Conservation (phyloP, 2,888 invertebrate species). For the Orthosia incerta region DNA sequence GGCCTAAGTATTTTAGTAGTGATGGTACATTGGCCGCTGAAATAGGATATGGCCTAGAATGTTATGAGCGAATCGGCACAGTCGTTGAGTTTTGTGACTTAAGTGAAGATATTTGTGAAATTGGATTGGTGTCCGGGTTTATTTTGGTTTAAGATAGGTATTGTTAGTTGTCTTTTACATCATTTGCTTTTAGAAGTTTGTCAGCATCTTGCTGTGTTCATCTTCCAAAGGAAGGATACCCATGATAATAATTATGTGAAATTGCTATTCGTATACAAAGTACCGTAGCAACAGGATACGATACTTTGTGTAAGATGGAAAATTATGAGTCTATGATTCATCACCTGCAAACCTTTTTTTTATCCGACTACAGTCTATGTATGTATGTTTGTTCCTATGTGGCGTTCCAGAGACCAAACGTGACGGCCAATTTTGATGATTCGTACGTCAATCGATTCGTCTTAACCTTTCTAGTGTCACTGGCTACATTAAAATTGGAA, state of each 20-base stretch:
- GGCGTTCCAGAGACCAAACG: no score
- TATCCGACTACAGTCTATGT: no score
- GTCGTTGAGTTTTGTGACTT: conserved; percentile 41
- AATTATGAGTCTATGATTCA: background rate
- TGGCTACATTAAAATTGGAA: no score
- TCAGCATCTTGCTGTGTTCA: background rate
- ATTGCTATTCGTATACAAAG: background rate
- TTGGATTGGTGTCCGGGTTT: conserved; percentile 24
- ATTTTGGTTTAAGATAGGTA: conserved; percentile 11
- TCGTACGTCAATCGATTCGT: no score
- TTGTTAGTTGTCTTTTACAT: background rate
- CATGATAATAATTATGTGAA: no score
- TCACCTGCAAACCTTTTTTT: no score
- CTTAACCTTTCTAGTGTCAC: no score
- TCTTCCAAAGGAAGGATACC: no score
- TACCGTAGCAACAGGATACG: no score
- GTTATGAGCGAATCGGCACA: conserved; percentile 45
- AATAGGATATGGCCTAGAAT: conserved; percentile 34
- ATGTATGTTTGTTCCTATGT: no score
- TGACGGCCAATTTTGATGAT: no score
- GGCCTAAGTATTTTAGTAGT: conserved; percentile 16
- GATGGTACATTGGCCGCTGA: conserved; percentile 20
- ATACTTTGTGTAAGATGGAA: background rate
- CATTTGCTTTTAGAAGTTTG: background rate
- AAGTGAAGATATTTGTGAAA: conserved; percentile 37